phyloP scores from a whole-genome alignment of 2,888 invertebrate species.

The Ennomos erosarius region DNA sequence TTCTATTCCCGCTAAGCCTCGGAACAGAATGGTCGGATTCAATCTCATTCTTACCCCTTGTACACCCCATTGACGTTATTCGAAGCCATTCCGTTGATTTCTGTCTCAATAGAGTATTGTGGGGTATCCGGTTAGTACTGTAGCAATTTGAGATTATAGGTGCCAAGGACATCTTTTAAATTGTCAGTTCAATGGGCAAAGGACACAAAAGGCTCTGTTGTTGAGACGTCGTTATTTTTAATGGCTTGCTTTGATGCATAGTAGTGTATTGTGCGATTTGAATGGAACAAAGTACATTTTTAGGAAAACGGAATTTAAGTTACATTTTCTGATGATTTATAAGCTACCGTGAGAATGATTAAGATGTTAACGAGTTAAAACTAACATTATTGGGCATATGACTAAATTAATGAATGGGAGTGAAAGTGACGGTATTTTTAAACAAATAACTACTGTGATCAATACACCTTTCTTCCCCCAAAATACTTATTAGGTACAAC shows the following conservation, averaged over 20 bases:
- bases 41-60: conserved; percentile 16
- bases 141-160: conserved; percentile 3
- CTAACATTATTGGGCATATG: too few species aligned
- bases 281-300: too few species aligned
- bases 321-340: too few species aligned
- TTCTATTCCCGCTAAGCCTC: conserved; percentile 1
- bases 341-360: too few species aligned
- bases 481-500: too few species aligned
- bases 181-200: conserved; percentile 10
- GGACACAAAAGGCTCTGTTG: conserved; percentile 6
- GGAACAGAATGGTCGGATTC: conserved; percentile 12
- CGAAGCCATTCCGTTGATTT: conserved; percentile 30
- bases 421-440: too few species aligned
- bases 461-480: too few species aligned
- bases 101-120: conserved; percentile 25
- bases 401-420: too few species aligned
- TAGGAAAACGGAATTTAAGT: too few species aligned
- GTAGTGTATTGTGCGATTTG: not conserved
- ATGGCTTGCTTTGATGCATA: conserved; percentile 11
- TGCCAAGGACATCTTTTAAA: conserved; percentile 16
- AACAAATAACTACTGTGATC: too few species aligned
- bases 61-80: conserved; percentile 29
- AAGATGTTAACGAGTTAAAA: too few species aligned
- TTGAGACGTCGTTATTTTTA: conserved; percentile 12
- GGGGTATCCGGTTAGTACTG: conserved; percentile 8